A percentile compares a stretch with the other conserved stretches of the same genome.
These are phyloP conservation scores for Scaptomyza hsui DNA, from an alignment of 1,140 invertebrate species.

Conservation along the genomic window DNA sequence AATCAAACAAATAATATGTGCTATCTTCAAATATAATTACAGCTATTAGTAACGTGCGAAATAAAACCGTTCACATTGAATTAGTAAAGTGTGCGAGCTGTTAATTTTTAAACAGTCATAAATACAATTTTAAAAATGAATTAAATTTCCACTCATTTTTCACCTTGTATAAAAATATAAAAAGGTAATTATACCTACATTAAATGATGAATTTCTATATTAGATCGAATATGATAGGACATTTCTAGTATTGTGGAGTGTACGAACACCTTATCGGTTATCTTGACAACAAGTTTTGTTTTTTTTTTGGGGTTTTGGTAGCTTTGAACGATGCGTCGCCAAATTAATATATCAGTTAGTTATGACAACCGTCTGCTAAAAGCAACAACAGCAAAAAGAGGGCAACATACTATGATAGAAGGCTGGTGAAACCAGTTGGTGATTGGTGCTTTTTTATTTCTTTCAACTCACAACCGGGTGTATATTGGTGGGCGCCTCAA, in stretches of 20 bases:
- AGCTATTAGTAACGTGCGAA: not conserved
- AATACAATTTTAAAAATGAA: not conserved
- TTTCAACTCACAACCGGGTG: no score
- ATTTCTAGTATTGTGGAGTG: not conserved
- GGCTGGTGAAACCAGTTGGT: slow-evolving; percentile 28
- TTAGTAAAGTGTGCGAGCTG: not conserved
- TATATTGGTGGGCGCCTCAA: no score
- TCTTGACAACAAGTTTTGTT: slow-evolving; percentile 15
- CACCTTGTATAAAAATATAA: no score
- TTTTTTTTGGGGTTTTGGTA: not conserved
- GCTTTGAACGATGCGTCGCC: slow-evolving; percentile 11
- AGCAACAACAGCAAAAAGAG: slow-evolving; percentile 10
- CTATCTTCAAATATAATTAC: slow-evolving; percentile 4
- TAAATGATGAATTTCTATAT: no score
- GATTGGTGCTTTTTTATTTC: slow-evolving; percentile 25
- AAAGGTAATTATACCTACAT: no score
- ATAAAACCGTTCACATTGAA: not conserved
- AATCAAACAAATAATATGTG: not conserved
- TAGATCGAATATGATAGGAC: no score
- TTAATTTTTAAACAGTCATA: not conserved
- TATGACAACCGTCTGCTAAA: slow-evolving; percentile 2
- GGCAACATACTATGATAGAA: slow-evolving; percentile 12
- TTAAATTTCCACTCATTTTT: no score
- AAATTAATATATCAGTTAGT: slow-evolving; percentile 6
- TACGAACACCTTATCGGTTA: slow-evolving; percentile 23